phyloP scores from a whole-genome alignment of 2,888 invertebrate species.

The Epistrophella euchroma region DNA sequence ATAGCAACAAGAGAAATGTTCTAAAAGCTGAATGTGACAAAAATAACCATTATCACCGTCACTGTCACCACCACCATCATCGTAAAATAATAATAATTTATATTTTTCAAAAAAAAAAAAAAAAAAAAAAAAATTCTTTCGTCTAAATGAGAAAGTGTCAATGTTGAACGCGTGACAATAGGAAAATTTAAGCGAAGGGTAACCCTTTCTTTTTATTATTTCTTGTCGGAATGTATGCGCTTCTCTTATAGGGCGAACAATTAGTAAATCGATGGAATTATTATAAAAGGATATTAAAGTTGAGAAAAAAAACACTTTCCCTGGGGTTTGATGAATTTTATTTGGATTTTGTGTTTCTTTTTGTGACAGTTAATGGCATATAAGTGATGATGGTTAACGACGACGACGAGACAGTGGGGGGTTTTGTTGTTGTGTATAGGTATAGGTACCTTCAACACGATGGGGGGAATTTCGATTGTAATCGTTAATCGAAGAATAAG shows the following conservation, averaged over 20 bases:
- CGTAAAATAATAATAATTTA: constrained; percentile 39
- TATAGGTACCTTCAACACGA: background rate
- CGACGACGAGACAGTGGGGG: no score
- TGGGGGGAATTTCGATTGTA: constrained; percentile 14
- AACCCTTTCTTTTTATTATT: constrained; percentile 49
- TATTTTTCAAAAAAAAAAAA: background rate
- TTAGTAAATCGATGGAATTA: constrained; percentile 35
- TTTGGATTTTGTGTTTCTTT: constrained; percentile 25
- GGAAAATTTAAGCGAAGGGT: background rate
- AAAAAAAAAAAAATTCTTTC: constrained; percentile 36
- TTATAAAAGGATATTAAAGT: constrained; percentile 33
- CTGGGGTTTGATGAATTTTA: constrained; percentile 32
- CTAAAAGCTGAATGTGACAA: constrained; percentile 57
- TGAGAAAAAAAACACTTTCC: constrained; percentile 1
- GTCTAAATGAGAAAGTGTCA: constrained; percentile 50
- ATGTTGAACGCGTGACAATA: constrained; percentile 37
- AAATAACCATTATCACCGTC: constrained; percentile 65
- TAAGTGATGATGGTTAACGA: constrained; percentile 51
- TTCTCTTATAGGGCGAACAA: constrained; percentile 20
- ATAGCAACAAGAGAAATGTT: background rate
- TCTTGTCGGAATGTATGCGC: constrained; percentile 5
- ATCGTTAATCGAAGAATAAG: constrained; percentile 24
- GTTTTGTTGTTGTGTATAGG: background rate
- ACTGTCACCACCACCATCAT: constrained; percentile 3
- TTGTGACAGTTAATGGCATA: constrained; percentile 52